Evolutionary conservation across 2,797 vertebrate genomes (phyloP), one percentile per base, ranked within the genome.

Genomic region (Glyptemys insculpta): DNA sequence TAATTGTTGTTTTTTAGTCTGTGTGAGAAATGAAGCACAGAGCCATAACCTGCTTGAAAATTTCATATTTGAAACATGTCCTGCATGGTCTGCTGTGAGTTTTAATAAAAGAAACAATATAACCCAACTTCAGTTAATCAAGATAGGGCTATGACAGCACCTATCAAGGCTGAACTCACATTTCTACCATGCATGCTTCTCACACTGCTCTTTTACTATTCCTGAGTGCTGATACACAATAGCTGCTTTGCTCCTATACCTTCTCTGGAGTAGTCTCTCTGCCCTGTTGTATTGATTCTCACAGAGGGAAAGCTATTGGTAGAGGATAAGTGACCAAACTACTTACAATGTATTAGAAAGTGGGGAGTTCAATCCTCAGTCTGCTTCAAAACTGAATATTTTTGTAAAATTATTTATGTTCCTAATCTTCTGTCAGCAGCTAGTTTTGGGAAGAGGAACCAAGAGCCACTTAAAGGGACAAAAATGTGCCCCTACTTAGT

Each of bases 21-120:
- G 95, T 97, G 97, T 98, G 97, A 97, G 92, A 97, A 96, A 96
- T 98, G 96, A 98, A 98, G 97, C 93, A 76, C 87, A 82, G 95
- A 97, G 91, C 59, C 80, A 94, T 98, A 98, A 98, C 96, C 90
- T 96, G 95, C 93, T 80, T 97, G 97, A 92, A 91, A 93, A 78
- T 85, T 21, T 85, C 93, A 94, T 93, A 93, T 91, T 87, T 97
- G 93, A 90, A 76, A 94, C 85, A 81, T 0, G 3, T 97, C 91
- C 94, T 98, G 98, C 97, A 97, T 96, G 98, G 95, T 97, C 94
- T 98, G 97, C 94, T 91, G 91, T 97, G 96, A 96, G 81, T 96
- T 96, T 94, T 97, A 93, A 97, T 90, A 94, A 88, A 68, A 91
- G 81, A 31, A 97, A 76, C 52, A 41, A 1, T 12, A 80, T 93